A percentile compares a stretch with the other conserved stretches of the same genome.
Evolutionary conservation across 2,797 vertebrate genomes (phyloP).

Genomic region (Champsocephalus gunnari): DNA sequence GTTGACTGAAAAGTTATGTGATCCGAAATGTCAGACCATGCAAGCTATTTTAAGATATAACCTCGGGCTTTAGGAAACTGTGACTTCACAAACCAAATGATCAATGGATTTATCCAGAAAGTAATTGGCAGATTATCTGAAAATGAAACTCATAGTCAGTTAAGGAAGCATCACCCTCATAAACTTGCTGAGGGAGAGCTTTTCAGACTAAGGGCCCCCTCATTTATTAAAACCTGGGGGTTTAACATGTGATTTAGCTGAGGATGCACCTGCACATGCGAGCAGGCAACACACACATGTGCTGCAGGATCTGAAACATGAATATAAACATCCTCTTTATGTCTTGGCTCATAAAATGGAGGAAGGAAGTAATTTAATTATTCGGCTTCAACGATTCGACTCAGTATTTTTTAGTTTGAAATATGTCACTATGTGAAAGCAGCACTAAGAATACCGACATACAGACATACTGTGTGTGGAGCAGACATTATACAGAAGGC

Average conservation of each 20-base stretch:
- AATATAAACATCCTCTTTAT: background rate
- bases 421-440: background rate
- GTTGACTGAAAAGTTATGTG: background rate
- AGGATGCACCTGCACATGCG: background rate
- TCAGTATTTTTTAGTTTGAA: background rate
- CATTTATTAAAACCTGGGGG: background rate
- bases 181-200: background rate
- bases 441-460: background rate
- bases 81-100: background rate
- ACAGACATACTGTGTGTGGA: no score
- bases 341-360: background rate
- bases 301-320: background rate
- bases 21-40: background rate
- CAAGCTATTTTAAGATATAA: background rate
- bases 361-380: background rate
- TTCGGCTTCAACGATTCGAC: background rate
- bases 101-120: background rate
- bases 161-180: background rate
- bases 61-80: background rate
- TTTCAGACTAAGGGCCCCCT: no score
- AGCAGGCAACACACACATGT: background rate
- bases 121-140: background rate
- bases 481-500: no score
- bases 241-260: constrained; percentile 13
- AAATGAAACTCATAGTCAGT: background rate